These are phyloP conservation scores for Drosophila leontia DNA, from an alignment of 1,140 invertebrate genomes.

Conservation along the genomic window DNA sequence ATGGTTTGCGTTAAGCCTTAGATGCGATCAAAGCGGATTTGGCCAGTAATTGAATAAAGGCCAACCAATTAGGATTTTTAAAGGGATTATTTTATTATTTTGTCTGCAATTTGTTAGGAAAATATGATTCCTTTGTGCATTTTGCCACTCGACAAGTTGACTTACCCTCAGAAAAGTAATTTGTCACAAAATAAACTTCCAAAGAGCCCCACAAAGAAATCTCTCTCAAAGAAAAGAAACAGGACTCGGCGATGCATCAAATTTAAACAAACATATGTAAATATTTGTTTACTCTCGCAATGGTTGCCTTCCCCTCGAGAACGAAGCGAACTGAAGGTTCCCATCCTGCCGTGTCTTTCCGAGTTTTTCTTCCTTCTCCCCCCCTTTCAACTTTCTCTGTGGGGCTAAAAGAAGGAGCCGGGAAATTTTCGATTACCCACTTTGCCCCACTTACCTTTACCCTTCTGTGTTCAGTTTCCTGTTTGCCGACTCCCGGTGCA, in stretches of 20 bases:
- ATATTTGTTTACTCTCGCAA: constrained; percentile 56
- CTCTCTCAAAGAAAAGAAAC: constrained; percentile 23
- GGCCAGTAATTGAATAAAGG: constrained; percentile 19
- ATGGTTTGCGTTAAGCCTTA: constrained; percentile 11
- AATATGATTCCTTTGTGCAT: constrained; percentile 30
- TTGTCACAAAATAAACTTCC: constrained; percentile 43
- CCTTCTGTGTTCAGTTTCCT: constrained; percentile 20
- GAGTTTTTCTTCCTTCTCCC: background rate
- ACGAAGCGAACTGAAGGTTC: constrained; percentile 15
- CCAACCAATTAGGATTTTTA: background rate
- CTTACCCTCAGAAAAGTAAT: constrained; percentile 38
- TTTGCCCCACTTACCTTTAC: constrained; percentile 33
- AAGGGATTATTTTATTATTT: constrained; percentile 24
- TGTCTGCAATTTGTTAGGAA: constrained; percentile 7
- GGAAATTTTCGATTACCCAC: constrained; percentile 51
- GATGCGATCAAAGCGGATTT: constrained; percentile 20
- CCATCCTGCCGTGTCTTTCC: constrained; percentile 6
- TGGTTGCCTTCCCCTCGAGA: constrained; percentile 31
- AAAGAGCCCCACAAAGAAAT: constrained; percentile 31
- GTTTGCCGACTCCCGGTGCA: constrained; percentile 44
- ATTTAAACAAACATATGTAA: constrained; percentile 63
- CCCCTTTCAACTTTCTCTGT: constrained; percentile 44
- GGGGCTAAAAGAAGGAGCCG: constrained; percentile 8
- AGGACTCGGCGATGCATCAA: constrained; percentile 30
- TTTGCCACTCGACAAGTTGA: constrained; percentile 11